Base-by-base conservation (phyloP, 1,140 invertebrate species). In the Luehdorfia chinensis region DNA sequence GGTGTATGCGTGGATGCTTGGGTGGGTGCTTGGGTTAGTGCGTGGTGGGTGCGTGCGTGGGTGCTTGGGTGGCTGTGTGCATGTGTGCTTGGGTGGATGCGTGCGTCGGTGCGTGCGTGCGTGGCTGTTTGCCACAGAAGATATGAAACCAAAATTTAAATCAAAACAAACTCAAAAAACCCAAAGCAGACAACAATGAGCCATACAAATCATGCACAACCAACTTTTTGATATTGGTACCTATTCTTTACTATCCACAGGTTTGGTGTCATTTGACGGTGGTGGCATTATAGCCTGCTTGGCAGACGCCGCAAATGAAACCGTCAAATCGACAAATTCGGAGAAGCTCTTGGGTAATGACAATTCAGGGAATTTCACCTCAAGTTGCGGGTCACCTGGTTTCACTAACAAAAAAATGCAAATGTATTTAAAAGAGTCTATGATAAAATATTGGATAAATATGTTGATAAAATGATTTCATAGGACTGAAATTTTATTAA, bases 321-420 rank as follows among this genome's bases (percentile, higher is more conserved):
- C 53, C 1, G 74, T 71, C 56, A 88, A 46, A 33, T 81, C 79
- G 19, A 78, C 48, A 43, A 88, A 72, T 52, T 87, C 80, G 36
- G 79, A 76, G 54, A 88, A 83, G 57, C 78, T 73, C 75, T 85
- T 87, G 1, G 87, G 87, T 9, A 88, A 72, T 54, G 72, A 75
- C 51, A 88, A 52, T 44, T 88, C 84, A 12, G 87, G 87, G 55
- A 88, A 84, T 58, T 87, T 85, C 25, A 87, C 61, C 62, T 86
- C 84, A 32, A 83, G 67, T 52, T 88, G 83, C 9, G 87, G 84
- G 50, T 88, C 87, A 5, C 87, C 87, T 2, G 87, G 87, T 71
- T 88, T 88, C 43, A 88, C 87, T 88, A 57, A 53, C 41, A 32
- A 28, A n/a, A 53, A 39, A 45, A 14, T n/a, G 19, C 16, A 41